Conservation (phyloP, 2,797 vertebrate genomes). For the Melanotaenia nigrans region DNA sequence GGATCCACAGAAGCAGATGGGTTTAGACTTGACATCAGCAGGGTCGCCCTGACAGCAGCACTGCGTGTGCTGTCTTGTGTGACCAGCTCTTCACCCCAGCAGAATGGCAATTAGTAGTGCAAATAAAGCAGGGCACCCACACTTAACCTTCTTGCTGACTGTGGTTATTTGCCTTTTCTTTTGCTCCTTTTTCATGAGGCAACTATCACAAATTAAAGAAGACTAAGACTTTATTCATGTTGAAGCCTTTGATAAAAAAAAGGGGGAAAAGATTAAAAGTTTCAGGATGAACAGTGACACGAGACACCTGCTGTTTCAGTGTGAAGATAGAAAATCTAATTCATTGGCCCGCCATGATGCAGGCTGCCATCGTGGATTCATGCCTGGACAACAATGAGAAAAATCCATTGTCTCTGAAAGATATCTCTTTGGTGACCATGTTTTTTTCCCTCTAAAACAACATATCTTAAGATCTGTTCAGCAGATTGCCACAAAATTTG, state of each 20-base stretch:
- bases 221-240: conserved; percentile 7
- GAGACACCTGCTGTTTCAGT: background rate
- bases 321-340: background rate
- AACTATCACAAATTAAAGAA: conserved; percentile 20
- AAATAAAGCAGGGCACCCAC: conserved; percentile 46
- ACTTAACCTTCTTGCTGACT: conserved; percentile 42
- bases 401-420: background rate
- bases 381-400: background rate
- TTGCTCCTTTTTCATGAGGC: conserved; percentile 17
- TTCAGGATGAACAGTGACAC: background rate
- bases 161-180: conserved; percentile 29
- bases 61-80: conserved; percentile 40
- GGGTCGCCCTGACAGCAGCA: conserved; percentile 58
- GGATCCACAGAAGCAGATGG: conserved; percentile 45
- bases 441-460: background rate
- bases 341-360: background rate
- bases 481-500: background rate
- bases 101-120: conserved; percentile 64
- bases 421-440: background rate
- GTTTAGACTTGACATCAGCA: conserved; percentile 42
- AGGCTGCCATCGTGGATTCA: background rate
- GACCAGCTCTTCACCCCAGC: conserved; percentile 46
- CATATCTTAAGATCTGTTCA: background rate
- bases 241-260: background rate
- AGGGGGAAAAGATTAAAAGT: background rate